A percentile compares a stretch with the other conserved stretches of the same genome.
Conservation (phyloP, 2,888 invertebrate genomes). For the Microctonus brassicae region DNA sequence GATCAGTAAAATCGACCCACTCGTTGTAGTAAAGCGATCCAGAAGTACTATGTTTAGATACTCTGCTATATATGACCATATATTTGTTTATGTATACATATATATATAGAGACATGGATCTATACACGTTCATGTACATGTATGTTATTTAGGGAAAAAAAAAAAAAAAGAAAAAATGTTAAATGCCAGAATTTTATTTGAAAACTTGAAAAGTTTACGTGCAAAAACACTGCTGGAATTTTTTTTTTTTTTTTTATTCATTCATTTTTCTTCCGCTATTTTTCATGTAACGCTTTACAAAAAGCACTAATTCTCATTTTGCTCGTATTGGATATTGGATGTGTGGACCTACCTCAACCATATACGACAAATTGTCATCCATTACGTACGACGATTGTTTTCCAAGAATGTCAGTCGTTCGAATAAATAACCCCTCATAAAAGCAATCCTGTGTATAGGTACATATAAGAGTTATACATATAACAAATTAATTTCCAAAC, state of each 20-base stretch:
- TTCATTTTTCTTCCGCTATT: neutral
- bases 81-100: neutral
- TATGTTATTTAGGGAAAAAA: neutral
- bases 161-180: neutral
- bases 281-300: neutral
- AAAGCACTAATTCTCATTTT: neutral
- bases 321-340: conserved; percentile 23
- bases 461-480: neutral
- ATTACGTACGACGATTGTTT: conserved; percentile 49
- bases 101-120: neutral
- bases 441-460: neutral
- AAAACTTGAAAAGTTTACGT: conserved; percentile 43
- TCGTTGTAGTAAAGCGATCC: conserved; percentile 9
- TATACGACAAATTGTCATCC: conserved; percentile 44
- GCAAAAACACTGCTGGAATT: conserved; percentile 28
- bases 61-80: neutral
- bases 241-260: neutral
- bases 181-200: conserved; percentile 4
- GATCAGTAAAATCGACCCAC: conserved; percentile 12
- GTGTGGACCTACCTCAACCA: conserved; percentile 3
- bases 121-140: neutral
- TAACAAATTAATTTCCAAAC: too few species aligned
- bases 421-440: conserved; percentile 9
- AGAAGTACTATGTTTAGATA: neutral
- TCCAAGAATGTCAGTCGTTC: conserved; percentile 36